A percentile compares a stretch with the other conserved stretches of the same genome.
Conservation (phyloP, 2,797 vertebrate species). For the Euphonia xanthogaster region DNA sequence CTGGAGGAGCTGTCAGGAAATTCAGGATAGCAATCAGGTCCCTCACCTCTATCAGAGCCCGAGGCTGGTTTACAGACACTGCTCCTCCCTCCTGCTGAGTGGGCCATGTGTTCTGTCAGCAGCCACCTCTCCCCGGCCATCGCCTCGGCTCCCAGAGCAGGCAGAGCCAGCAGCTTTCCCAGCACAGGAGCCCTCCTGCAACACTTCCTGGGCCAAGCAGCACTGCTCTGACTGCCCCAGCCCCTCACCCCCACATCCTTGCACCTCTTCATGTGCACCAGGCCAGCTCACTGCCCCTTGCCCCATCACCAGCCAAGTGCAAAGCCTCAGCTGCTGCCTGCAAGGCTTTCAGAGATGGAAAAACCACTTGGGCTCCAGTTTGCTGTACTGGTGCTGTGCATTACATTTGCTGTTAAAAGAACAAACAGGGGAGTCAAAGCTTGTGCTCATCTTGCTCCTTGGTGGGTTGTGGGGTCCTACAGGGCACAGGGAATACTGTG, state of each 20-base stretch:
- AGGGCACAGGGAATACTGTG: background rate
- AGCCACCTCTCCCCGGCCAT: background rate
- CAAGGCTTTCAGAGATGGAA: background rate
- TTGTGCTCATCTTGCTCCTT: background rate
- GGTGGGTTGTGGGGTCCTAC: background rate
- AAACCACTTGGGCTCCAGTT: background rate
- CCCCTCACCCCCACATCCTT: background rate
- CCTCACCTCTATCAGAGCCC: background rate
- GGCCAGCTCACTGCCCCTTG: background rate
- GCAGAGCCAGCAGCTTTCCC: background rate
- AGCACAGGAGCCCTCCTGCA: background rate
- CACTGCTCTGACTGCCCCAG: accelerated
- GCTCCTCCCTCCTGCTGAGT: background rate
- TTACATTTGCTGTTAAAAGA: background rate
- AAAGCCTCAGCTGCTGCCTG: background rate
- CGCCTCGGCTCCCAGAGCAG: background rate
- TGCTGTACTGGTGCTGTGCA: background rate
- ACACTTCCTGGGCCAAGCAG: background rate
- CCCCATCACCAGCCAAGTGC: background rate
- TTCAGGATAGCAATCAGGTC: background rate
- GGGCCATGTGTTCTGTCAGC: slow-evolving; percentile 4
- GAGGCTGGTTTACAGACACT: background rate
- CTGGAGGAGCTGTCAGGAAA: background rate
- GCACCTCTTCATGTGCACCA: background rate
- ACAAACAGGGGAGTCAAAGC: background rate